Evolutionary conservation across 1,140 invertebrate genomes (phyloP), one percentile per base, ranked within the genome.

Genomic region (Ruditapes philippinarum): DNA sequence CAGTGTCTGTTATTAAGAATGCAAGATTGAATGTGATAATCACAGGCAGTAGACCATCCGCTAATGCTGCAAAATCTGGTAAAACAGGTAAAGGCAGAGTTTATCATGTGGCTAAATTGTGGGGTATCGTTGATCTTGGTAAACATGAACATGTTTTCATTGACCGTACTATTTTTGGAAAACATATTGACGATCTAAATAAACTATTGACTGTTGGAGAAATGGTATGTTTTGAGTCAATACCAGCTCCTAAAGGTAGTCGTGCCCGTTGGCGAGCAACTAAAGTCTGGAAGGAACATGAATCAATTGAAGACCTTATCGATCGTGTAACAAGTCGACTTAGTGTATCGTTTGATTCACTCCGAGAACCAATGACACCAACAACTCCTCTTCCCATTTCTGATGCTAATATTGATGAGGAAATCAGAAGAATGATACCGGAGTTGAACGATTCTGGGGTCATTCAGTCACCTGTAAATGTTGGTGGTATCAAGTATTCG

Each of bases 91-190:
- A 95, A 86, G 95, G 95, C 0, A 93, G 94, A 74, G 93, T 96
- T 28, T 96, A 94, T 88, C 95, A 96, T 91, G 94, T 96, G 25
- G 95, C 95, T 12, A 96, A 96, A 90, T 89, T 96, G 14, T 96
- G 96, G 95, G 96, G 96, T 0, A 96, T 96, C 54, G 94, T 96
- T 79, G 96, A 96, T 90, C 91, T 96, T 11, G 96, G 95, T 1
- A 94, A 95, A 84, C 96, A 96, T 92, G 96, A 96, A 89, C 96
- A 96, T 91, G 96, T 96, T 1, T 96, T 96, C 83, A 96, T 96
- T 87, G 96, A 96, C 81, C 93, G 95, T 65, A 95, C 95, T 25
- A 96, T 96, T 89, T 95, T 95, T 91, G 94, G 93, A 25, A 94
- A 95, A 78, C 91, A 94, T 25, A 94, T 95, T 83, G 94, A 95